Evolutionary conservation across 64 coral and sea anemone species (phyloP), one percentile per base, ranked within the genome.

Genomic region (Hydrozoanthus tunicans): DNA sequence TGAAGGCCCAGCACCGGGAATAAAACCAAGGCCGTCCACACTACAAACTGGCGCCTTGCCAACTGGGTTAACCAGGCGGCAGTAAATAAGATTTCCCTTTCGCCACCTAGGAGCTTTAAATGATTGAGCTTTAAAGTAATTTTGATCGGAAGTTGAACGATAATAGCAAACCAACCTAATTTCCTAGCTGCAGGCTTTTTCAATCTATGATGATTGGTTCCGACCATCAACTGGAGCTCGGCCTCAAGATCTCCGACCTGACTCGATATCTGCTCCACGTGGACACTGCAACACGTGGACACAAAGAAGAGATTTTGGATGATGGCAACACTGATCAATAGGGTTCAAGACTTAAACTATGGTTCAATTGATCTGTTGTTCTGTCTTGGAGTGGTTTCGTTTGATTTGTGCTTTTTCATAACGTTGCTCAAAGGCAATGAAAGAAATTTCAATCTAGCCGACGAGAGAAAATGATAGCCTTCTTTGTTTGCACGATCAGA

Each of bases 161-260:
- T 0, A 3, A n/a, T 11, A 17, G 43, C 6, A 51, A 53, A 52
- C 72, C 53, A 9, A 75, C 72, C 5, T 51, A 51, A 11, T 27
- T 75, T 75, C 26, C 53, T 75, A 51, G 72, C 6, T 75, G 3
- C 10, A 75, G 32, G 5, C 51, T 75, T 53, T 43, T n/a, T 0
- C 32, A 54, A 53, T 15, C 51, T 74, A 20, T 56, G 15, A 23
- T 59, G 55, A 13, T 60, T 13, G 59, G 11, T 59, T 73, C 24
- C 20, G 17, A 27, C 17, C 55, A 73, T 88, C 54, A 88, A 59
- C 10, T 60, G 54, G 14, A 88, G 67, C 74, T 86, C 83, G 24
- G 68, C 53, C 73, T 86, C 83, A 70, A 86, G 53, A 9, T 86
- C 67, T n/a, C 53, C 83, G 59, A 86, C 69, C 60, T 86, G 83